Base-by-base conservation (phyloP, 2,113 vertebrate species). In the Seriola quinqueradiata region DNA sequence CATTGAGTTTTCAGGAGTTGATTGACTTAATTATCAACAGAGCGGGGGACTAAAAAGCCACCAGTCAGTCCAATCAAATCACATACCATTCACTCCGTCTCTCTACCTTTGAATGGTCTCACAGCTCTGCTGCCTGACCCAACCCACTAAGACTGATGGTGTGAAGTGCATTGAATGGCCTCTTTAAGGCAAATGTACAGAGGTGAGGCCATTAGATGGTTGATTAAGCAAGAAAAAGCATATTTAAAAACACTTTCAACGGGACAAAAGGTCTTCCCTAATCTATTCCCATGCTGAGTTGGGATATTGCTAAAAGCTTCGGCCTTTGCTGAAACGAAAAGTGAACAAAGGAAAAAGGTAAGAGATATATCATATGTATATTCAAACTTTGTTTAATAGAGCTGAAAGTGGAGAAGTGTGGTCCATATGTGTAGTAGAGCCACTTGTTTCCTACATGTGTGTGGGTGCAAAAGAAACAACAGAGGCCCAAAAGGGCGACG, bases 1-100 rank as follows among this genome's bases (percentile, higher is more conserved):
- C 58, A 76, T 66, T 55, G 61, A 67, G 50, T 63, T 83, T 85
- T 85, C 42, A 75, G 38, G 42, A 83, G 86, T 60, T 87, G 86
- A 92, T 85, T 82, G 65, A 63, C 44, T 67, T 76, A 77, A 87
- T 85, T 80, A 87, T 81, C 19, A 69, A 70, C 79, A 78, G 71
- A 80, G 70, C 36, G 4, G 38, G 28, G n/a, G 46, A 52, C 55
- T 23, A 34, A 85, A 87, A 83, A 75, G 42, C 36, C 38, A 64
- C 57, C 25, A 74, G 65, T 84, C 66, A 40, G 65, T 77, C 79
- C 70, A 77, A 66, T 81, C 81, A 16, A 40, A 89, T 82, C 74
- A 73, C 71, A 84, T 71, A 44, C 52, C 11, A 70, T 78, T 88
- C 69, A 70, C 44, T 34, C 8, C 0, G 0, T 68, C 70, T 82